A percentile compares a stretch with the other conserved stretches of the same genome.
Evolutionary conservation across 1,140 invertebrate species (phyloP).

Genomic region (Bombus picipes): DNA sequence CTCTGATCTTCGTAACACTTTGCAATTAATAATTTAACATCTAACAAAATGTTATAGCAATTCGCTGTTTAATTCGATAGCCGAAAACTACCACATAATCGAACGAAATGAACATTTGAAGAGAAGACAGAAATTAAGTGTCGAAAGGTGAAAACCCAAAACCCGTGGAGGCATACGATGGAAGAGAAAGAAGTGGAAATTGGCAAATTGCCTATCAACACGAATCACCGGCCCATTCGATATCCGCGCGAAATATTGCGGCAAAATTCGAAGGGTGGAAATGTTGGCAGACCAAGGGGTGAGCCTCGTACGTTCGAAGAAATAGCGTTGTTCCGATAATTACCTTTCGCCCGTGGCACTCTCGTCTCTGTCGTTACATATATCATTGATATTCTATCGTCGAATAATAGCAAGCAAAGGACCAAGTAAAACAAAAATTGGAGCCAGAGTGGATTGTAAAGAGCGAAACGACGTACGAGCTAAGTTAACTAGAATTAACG

Average conservation of each 20-base stretch:
- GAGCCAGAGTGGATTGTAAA: background rate
- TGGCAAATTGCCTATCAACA: conserved; percentile 70
- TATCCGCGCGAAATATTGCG: conserved; percentile 65
- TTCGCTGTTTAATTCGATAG: background rate
- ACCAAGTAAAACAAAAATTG: background rate
- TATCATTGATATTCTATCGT: background rate
- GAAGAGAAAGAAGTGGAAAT: conserved; percentile 54
- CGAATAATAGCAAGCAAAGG: background rate
- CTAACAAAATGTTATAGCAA: background rate
- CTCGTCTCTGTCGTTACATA: background rate
- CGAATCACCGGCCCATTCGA: conserved; percentile 66
- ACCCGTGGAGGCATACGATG: background rate
- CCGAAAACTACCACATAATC: too few relatives aligned
- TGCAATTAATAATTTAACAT: background rate
- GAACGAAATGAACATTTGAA: background rate
- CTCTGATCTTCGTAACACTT: background rate
- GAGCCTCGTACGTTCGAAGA: background rate
- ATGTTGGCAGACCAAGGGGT: background rate
- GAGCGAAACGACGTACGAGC: too few relatives aligned
- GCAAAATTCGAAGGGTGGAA: background rate
- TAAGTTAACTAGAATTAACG: background rate
- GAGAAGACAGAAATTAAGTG: background rate
- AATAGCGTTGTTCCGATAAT: conserved; percentile 39
- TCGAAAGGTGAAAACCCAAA: background rate
- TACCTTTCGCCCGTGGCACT: too few relatives aligned